Percentiles rank a stretch among this genome's conserved stretches.
Evolutionary conservation across 2,888 invertebrate species (phyloP).

Genomic region (Agonopterix alstromeriana): DNA sequence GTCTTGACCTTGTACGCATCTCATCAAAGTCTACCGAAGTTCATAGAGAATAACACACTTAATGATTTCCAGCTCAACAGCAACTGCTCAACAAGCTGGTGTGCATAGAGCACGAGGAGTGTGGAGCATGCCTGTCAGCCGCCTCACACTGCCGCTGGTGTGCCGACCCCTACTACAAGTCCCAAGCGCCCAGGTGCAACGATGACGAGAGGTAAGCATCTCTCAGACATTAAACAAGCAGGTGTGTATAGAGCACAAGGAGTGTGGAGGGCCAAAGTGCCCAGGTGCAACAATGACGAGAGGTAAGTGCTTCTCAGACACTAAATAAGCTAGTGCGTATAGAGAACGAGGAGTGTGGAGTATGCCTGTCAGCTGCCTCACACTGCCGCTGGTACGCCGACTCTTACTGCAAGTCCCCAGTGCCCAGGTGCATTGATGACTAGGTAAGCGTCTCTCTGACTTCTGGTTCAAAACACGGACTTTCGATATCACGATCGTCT

Average conservation of each 20-base stretch:
- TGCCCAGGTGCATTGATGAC: slow-evolving; percentile 60
- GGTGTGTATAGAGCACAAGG: slow-evolving; percentile 59
- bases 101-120: slow-evolving; percentile 60
- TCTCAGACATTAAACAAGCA: slow-evolving; percentile 53
- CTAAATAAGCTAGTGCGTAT: slow-evolving; percentile 61
- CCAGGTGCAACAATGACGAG: slow-evolving; percentile 60
- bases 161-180: slow-evolving; percentile 58
- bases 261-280: slow-evolving; percentile 45
- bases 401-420: slow-evolving; percentile 47
- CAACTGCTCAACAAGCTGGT: slow-evolving; percentile 53
- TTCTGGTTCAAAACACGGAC: background rate
- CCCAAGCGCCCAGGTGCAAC: slow-evolving; percentile 53
- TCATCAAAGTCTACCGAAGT: too few species aligned
- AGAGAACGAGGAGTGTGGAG: slow-evolving; percentile 56
- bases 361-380: slow-evolving; percentile 57
- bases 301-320: slow-evolving; percentile 50
- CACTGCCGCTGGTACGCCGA: slow-evolving; percentile 72
- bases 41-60: too few species aligned
- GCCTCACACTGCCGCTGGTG: slow-evolving; percentile 69
- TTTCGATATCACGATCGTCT: too few species aligned
- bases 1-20: too few species aligned
- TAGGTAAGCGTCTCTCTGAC: slow-evolving; percentile 28
- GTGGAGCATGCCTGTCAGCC: slow-evolving; percentile 57
- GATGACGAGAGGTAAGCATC: slow-evolving; percentile 54
- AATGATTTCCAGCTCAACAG: slow-evolving; percentile 32